Evolutionary conservation across 2,888 invertebrate genomes (phyloP), one percentile per base, ranked within the genome.

Genomic region (Zele albiditarsus): DNA sequence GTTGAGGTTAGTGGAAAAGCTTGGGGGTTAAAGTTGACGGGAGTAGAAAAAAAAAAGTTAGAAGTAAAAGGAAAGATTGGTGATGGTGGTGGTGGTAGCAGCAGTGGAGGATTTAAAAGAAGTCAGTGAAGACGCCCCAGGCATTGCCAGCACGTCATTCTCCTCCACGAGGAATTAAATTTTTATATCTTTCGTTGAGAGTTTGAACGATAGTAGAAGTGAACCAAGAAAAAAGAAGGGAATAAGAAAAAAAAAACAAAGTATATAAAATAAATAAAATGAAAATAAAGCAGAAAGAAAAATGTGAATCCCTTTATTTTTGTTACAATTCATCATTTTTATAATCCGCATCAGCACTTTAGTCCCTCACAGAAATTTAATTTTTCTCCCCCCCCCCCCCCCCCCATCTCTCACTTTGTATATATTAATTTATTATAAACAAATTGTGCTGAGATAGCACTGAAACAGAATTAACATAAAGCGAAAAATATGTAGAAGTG

Each of bases 111-210:
- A 84, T 85, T 84, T 83, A 81, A 84, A 83, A 80, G 82, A 84
- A 83, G 80, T 77, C 80, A 60, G 73, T 62, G 28, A 69, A 74
- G 71, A 67, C 68, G 79, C 79, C 79, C 42, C 72, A 68, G 78
- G 80, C 79, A 74, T 74, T 62, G 75, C 72, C 79, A 79, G 77
- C 82, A 82, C 82, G 78, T 82, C 88, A 86, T 88, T 87, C 86
- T 83, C 80, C 81, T 81, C 79, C 79, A 76, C 77, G 80, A 87
- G 83, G 87, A 89, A 89, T 89, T 88, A 88, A 89, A 89, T 89
- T 89, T 89, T 89, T 88, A 89, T 88, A 87, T 84, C 88, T 83
- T 83, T 84, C 84, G 88, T 78, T 87, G 88, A 88, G 87, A 88
- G 88, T 87, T 86, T 85, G 85, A 88, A 83, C 85, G 86, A 88